phyloP scores from a whole-genome alignment of 2,888 invertebrate genomes.

The Calliopum simillimum region DNA sequence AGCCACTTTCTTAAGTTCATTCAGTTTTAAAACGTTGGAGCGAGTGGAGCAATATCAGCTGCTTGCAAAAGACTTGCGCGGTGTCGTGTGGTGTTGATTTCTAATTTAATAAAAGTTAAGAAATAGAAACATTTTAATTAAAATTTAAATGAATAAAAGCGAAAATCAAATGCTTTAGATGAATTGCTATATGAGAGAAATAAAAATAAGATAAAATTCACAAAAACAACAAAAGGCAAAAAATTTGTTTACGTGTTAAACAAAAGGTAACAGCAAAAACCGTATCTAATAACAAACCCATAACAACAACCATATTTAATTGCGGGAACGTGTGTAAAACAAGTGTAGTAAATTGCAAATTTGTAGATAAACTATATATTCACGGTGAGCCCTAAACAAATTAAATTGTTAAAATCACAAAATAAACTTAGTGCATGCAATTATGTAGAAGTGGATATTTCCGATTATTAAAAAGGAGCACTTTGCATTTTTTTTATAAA shows the following conservation, averaged over 20 bases:
- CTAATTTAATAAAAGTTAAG: too few relatives aligned
- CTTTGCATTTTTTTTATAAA: too few relatives aligned
- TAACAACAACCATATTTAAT: background rate
- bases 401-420: too few relatives aligned
- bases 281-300: background rate
- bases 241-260: slow-evolving; percentile 10
- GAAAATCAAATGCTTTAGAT: too few relatives aligned
- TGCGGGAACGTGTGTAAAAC: background rate
- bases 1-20: background rate
- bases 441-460: too few relatives aligned
- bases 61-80: background rate
- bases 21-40: slow-evolving; percentile 8
- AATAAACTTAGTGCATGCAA: too few relatives aligned
- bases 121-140: too few relatives aligned
- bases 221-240: background rate
- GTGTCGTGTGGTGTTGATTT: background rate
- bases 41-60: background rate
- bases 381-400: too few relatives aligned
- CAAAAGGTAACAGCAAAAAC: background rate
- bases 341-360: background rate
- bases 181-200: too few relatives aligned
- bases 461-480: too few relatives aligned
- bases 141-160: too few relatives aligned
- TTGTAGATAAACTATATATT: too few relatives aligned
- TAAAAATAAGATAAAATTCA: background rate